Base-by-base conservation (phyloP, 2,797 vertebrate species). In the Schizopygopsis malacanthus region DNA sequence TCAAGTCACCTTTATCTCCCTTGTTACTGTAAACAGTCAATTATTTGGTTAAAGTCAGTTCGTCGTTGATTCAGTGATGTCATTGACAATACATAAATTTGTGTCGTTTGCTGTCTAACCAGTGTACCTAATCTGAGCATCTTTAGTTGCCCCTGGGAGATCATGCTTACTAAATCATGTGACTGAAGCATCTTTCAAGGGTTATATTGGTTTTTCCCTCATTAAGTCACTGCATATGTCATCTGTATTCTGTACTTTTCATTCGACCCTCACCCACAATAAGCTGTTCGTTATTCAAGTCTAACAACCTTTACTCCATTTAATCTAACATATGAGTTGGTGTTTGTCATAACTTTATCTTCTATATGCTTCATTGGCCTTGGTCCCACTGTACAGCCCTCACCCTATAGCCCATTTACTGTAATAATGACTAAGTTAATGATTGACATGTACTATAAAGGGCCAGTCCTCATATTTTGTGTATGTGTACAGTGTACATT, bases 401-500 rank as follows among this genome's bases (percentile, higher is more conserved):
- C 41, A 75, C 10, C 20, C 28, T 78, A 77, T 7, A 77, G 61
- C 11, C 45, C n/a, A 56, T 78, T 84, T 67, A 67, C 25, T 52
- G 2, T 15, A 33, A 15, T 15, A 33, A 15, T 69, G 82, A 65
- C 56, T 22, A 75, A 20, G 54, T 81, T 75, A 75, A 85, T 85
- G 28, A 81, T 81, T 85, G 84, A 75, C 69, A 9, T 43, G 47
- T 16, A 33, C 47, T 71, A 45, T 72, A 37, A 20, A 45, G 25
- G 16, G 22, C 9, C n/a, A n/a, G 73, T 41, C 39, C 18, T 70
- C 15, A 70, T 43, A 67, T 63, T 83, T 65, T 72, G 54, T 72
- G 81, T 11, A 4, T 45, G 9, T 79, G 1, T 71, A 33, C 33
- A 2, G 16, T 33, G 9, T 37, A 65, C 63, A 65, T 65, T 65